These are phyloP conservation scores for Leptoclinus maculatus DNA, from an alignment of 2,797 vertebrate genomes.

Conservation along the genomic window DNA sequence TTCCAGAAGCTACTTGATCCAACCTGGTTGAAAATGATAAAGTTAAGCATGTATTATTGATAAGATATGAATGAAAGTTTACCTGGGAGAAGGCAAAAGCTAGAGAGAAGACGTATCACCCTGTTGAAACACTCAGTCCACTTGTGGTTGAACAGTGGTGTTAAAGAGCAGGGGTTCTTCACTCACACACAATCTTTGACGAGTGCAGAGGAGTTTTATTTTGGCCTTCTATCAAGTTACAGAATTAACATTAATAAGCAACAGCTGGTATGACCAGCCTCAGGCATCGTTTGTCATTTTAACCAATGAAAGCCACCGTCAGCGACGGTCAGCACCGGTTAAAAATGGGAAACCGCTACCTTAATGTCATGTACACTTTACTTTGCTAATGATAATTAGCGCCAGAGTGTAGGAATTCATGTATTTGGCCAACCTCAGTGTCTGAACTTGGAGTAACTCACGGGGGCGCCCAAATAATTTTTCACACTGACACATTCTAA, in stretches of 20 bases:
- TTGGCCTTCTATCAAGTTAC: not conserved
- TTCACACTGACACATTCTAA: not conserved
- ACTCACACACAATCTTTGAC: not conserved
- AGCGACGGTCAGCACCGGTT: not conserved
- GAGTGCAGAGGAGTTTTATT: not conserved
- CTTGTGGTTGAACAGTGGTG: not conserved
- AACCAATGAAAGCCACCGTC: not conserved
- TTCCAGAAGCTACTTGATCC: not conserved
- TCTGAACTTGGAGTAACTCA: not conserved
- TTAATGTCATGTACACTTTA: not conserved
- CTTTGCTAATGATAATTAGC: not conserved
- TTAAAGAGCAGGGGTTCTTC: not conserved
- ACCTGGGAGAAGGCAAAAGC: not conserved
- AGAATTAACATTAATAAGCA: constrained; percentile 1
- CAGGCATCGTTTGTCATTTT: not conserved
- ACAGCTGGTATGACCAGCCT: not conserved
- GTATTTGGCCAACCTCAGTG: not conserved
- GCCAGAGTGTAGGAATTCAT: not conserved
- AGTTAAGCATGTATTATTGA: not conserved
- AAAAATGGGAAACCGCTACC: not conserved
- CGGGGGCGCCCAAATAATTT: not conserved
- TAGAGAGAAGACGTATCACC: not conserved
- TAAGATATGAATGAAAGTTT: not conserved
- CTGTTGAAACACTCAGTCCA: not conserved
- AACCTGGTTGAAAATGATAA: not conserved